These are phyloP conservation scores for Psilanteris sp. DNA, from an alignment of 1,140 invertebrate species.

Conservation along the genomic window DNA sequence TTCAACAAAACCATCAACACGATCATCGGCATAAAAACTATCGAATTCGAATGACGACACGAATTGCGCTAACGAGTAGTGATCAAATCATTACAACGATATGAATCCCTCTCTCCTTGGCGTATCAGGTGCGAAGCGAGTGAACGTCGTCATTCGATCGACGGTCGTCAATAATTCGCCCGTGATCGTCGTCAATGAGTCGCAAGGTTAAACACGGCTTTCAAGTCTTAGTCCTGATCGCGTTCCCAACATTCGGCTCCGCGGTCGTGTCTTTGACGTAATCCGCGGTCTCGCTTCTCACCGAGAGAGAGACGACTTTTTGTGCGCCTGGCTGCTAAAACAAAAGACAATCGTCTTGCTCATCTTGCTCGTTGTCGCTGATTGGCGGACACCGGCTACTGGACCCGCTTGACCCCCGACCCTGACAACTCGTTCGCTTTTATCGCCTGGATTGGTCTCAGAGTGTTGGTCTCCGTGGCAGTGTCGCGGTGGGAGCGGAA, in stretches of 20 bases:
- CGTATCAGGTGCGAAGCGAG: conserved; percentile 38
- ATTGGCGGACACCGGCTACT: conserved; percentile 65
- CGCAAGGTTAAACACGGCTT: conserved; percentile 29
- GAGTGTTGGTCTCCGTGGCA: conserved; percentile 48
- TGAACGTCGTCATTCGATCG: conserved; percentile 21
- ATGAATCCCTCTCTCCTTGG: conserved; percentile 34
- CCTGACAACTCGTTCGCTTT: conserved; percentile 66
- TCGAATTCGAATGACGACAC: conserved; percentile 8
- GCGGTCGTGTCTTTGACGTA: conserved; percentile 23
- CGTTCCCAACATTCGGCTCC: conserved; percentile 26
- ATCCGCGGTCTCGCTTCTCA: neutral
- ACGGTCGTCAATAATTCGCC: conserved; percentile 12
- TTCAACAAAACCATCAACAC: too few relatives aligned
- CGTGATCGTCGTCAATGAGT: conserved; percentile 23
- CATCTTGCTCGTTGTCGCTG: conserved; percentile 53
- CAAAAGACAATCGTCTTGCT: conserved; percentile 63
- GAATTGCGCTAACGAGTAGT: neutral
- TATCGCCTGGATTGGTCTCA: conserved; percentile 63
- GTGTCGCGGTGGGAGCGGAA: conserved; percentile 73
- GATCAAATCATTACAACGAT: conserved; percentile 37
- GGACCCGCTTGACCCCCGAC: conserved; percentile 65
- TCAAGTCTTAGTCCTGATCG: conserved; percentile 8
- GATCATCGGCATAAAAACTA: conserved; percentile 10
- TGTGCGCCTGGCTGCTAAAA: conserved; percentile 21
- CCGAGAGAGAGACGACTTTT: neutral